phyloP scores from a whole-genome alignment of 1,140 invertebrate species.

The Proctacanthus coquilletti region DNA sequence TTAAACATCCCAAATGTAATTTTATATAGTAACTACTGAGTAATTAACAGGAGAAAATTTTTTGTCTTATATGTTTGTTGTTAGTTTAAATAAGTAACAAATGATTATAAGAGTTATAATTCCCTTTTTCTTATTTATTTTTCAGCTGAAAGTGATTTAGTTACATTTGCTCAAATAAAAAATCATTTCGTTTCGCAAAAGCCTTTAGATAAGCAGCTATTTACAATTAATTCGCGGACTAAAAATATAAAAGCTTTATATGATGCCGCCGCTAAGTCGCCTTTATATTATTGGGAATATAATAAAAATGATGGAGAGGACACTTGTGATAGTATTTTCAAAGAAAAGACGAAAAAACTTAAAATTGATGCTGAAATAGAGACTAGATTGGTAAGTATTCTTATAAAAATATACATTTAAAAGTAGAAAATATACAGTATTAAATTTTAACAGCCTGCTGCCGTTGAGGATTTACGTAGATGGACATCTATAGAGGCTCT shows the following conservation, averaged over 20 bases:
- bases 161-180: conserved; percentile 56
- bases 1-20: no score
- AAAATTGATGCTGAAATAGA: conserved; percentile 72
- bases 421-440: neutral
- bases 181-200: conserved; percentile 53
- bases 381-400: conserved; percentile 60
- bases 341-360: no score
- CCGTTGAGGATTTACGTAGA: conserved; percentile 58
- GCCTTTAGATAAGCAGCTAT: conserved; percentile 46
- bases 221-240: conserved; percentile 45
- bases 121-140: conserved; percentile 31
- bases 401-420: conserved; percentile 1
- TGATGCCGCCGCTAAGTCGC: conserved; percentile 48
- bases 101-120: no score
- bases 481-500: conserved; percentile 73
- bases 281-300: no score
- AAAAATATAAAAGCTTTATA: conserved; percentile 48
- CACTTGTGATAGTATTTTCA: no score
- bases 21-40: no score
- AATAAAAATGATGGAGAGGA: no score
- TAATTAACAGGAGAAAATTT: no score
- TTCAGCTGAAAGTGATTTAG: conserved; percentile 75
- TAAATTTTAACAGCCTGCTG: conserved; percentile 47
- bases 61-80: no score
- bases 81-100: no score